phyloP scores from a whole-genome alignment of 2,888 invertebrate species.

The Tetragonula carbonaria region DNA sequence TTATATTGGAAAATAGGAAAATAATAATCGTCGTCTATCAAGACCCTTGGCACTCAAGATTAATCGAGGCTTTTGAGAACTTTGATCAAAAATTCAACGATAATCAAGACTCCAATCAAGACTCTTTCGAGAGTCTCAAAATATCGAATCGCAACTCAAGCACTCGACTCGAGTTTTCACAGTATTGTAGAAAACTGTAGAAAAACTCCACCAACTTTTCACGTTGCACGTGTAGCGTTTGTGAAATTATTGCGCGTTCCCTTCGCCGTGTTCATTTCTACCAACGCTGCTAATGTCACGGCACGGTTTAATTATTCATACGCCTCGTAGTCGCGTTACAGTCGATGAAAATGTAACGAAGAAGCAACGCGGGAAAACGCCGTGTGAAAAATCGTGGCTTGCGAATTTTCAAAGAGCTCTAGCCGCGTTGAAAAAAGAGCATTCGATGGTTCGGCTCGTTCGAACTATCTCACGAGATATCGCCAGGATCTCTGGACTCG shows the following conservation, averaged over 20 bases:
- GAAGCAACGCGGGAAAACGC: not conserved
- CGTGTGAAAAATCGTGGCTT: not conserved
- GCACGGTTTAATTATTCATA: constrained; percentile 36
- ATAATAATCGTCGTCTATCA: no score
- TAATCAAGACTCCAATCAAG: no score
- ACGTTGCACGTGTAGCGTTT: not conserved
- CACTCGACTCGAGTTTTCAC: no score
- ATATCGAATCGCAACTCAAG: no score
- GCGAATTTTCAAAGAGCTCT: not conserved
- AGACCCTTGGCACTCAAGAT: no score
- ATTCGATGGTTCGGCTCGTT: not conserved
- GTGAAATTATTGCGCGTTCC: not conserved
- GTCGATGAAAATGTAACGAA: not conserved
- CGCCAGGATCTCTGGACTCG: constrained; percentile 22
- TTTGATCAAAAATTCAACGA: no score
- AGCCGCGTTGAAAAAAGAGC: not conserved
- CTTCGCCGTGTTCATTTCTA: not conserved
- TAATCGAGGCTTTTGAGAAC: no score
- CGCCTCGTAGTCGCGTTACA: not conserved
- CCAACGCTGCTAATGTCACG: constrained; percentile 35
- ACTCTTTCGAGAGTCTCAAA: no score
- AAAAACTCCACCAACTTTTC: not conserved
- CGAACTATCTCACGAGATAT: constrained; percentile 37
- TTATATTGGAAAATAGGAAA: no score
- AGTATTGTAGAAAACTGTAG: no score